Conservation (phyloP, 2,113 vertebrate species). For the Lampris megalopsis region DNA sequence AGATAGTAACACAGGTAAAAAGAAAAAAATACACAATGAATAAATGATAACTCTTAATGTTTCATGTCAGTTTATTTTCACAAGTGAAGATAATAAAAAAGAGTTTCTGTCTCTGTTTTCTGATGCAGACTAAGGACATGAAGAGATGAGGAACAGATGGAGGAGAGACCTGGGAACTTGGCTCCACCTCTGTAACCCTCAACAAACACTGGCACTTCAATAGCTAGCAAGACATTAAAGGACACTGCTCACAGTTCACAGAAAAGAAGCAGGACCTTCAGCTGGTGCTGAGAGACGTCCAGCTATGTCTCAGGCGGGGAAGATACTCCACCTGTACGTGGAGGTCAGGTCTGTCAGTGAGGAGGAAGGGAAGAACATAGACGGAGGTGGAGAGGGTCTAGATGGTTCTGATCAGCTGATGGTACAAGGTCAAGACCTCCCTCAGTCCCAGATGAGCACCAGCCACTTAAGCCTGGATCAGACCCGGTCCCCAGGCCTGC, state of each 20-base stretch:
- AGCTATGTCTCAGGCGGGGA: constrained; percentile 80
- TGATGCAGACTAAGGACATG: constrained; percentile 43
- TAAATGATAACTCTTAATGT: too few species aligned
- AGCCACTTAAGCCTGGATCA: constrained; percentile 51
- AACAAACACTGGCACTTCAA: background rate
- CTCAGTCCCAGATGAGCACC: constrained; percentile 62
- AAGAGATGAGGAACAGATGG: constrained; percentile 10
- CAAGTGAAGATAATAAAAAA: too few species aligned
- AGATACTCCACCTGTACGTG: constrained; percentile 82
- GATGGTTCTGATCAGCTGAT: constrained; percentile 32
- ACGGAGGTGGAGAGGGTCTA: constrained; percentile 39
- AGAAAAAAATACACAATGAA: too few species aligned
- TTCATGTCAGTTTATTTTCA: too few species aligned
- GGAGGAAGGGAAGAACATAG: constrained; percentile 54
- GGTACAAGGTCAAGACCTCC: constrained; percentile 62
- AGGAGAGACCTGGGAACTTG: constrained; percentile 6
- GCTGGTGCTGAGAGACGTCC: background rate
- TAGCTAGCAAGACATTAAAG: background rate
- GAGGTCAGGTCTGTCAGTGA: constrained; percentile 79
- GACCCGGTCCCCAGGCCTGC: constrained; percentile 49
- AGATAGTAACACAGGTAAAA: too few species aligned
- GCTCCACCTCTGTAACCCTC: constrained; percentile 7
- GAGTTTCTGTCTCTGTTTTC: constrained; percentile 24
- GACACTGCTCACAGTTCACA: background rate
- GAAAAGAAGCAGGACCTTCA: background rate